phyloP scores from a whole-genome alignment of 2,113 vertebrate species.

The Pteruthius melanotis region DNA sequence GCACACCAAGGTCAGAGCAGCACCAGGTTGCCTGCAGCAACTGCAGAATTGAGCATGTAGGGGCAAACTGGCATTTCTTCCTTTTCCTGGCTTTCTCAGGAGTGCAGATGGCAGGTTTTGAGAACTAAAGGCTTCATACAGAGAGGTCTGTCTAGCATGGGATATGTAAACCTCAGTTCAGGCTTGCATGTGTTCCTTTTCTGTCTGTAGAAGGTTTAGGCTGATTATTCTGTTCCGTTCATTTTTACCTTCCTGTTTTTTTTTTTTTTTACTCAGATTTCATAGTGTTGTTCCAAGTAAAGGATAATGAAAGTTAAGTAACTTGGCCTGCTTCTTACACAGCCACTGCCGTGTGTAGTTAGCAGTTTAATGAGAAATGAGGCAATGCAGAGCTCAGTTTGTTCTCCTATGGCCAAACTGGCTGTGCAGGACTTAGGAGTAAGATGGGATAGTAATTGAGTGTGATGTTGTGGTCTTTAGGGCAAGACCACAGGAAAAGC shows the following conservation, averaged over 20 bases:
- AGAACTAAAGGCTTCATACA: not conserved
- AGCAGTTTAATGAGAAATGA: not conserved
- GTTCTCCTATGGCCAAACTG: not conserved
- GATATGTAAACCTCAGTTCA: not conserved
- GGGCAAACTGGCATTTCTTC: not conserved
- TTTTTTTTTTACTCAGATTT: not conserved
- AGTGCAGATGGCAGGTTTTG: not conserved
- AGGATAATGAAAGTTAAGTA: not conserved
- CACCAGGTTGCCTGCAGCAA: not conserved
- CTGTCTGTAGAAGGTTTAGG: not conserved
- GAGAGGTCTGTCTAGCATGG: not conserved
- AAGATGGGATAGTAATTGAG: not conserved
- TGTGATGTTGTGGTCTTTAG: not conserved
- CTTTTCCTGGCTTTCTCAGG: not conserved
- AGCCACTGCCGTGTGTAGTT: not conserved
- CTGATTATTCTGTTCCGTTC: not conserved
- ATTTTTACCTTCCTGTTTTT: not conserved
- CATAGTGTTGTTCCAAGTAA: not conserved
- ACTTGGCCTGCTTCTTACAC: not conserved
- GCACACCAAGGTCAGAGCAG: not conserved
- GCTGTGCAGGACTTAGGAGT: not conserved
- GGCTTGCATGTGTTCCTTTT: not conserved
- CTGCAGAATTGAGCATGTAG: not conserved
- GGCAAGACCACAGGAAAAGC: slow-evolving; percentile 16
- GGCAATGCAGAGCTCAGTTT: not conserved